Base-by-base conservation (phyloP, 1,140 invertebrate species). In the Paramacrobiotus metropolitanus region DNA sequence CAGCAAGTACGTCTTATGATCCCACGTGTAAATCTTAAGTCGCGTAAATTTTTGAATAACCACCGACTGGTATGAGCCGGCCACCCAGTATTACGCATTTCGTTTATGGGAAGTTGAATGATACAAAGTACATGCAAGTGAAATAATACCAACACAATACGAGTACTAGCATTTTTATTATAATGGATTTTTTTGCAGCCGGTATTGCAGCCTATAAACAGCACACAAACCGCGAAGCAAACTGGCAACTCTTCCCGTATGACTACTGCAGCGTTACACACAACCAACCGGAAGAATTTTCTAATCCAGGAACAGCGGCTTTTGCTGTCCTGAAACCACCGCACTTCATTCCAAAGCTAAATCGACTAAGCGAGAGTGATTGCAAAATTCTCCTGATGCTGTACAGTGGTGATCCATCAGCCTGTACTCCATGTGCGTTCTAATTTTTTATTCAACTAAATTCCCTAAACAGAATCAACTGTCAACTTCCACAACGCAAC, bases 191-290 rank as follows among this genome's bases (percentile, higher is more conserved):
- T 4, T 55, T 15, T 28, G 15, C 48, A 55, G 48, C 15, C 24
- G 48, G 48, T 20, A 15, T 9, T 4, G 24, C 15, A 15, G 24
- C 15, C 24, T 55, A 55, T 55, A 15, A 24, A 15, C 4, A 20
- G 4, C 28, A 55, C 48, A 20, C 48, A 9, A 4, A 15, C 15
- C 9, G 4, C 48, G 48, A 55, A 55, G 48, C 48, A 15, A 28
- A 9, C 15, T 55, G 48, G 48, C 15, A 15, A 24, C 24, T 55
- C 15, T 55, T 55, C 24, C 48, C 48, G 4, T 55, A 55, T 24
- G 48, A 55, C 48, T 55, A 55, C 24, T 55, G 48, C 48, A 55
- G 48, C 48, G 28, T 55, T 24, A 55, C 48, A 9, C 48, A 55
- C 28, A 4, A 15, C 15, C 24, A 15, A 24, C 48, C 15, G 24